Percentiles rank a stretch among this genome's conserved stretches.
These are phyloP conservation scores for Petromus typicus DNA, from an alignment of 2,113 vertebrate species.

Conservation along the genomic window DNA sequence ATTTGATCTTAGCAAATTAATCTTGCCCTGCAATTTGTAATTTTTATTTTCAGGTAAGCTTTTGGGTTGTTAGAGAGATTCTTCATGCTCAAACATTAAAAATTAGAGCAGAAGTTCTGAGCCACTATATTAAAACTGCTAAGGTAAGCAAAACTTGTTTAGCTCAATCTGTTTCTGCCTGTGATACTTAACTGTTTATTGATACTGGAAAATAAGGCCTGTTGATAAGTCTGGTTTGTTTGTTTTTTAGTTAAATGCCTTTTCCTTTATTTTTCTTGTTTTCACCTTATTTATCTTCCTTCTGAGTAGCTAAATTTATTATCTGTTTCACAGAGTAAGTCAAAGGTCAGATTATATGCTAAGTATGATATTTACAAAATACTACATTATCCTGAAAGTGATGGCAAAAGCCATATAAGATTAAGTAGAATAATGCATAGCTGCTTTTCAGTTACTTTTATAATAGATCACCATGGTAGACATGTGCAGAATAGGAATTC, in stretches of 20 bases:
- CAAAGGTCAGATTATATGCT: constrained; percentile 28
- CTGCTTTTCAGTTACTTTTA: background rate
- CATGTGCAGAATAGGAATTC: background rate
- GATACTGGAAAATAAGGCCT: background rate
- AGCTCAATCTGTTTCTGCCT: constrained; percentile 60
- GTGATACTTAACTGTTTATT: constrained; percentile 56
- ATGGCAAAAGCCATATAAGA: constrained; percentile 8
- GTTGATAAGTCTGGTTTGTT: background rate
- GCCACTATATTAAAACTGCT: constrained; percentile 98
- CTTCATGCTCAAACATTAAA: constrained; percentile 98
- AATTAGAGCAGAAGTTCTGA: constrained; percentile 98
- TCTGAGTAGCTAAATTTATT: background rate
- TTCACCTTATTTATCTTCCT: background rate
- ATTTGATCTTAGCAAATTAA: background rate
- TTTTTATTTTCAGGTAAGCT: constrained; percentile 92
- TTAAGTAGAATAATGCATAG: background rate
- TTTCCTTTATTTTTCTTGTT: background rate
- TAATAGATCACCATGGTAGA: background rate
- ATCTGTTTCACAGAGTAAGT: constrained; percentile 10
- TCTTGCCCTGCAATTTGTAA: constrained; percentile 29
- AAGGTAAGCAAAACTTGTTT: constrained; percentile 90
- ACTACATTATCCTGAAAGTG: background rate
- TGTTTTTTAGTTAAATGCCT: background rate
- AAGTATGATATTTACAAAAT: constrained; percentile 1
- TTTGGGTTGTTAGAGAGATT: constrained; percentile 99